A percentile compares a stretch with the other conserved stretches of the same genome.
Conservation (phyloP, 2,888 invertebrate species). For the Zelleria hepariella region DNA sequence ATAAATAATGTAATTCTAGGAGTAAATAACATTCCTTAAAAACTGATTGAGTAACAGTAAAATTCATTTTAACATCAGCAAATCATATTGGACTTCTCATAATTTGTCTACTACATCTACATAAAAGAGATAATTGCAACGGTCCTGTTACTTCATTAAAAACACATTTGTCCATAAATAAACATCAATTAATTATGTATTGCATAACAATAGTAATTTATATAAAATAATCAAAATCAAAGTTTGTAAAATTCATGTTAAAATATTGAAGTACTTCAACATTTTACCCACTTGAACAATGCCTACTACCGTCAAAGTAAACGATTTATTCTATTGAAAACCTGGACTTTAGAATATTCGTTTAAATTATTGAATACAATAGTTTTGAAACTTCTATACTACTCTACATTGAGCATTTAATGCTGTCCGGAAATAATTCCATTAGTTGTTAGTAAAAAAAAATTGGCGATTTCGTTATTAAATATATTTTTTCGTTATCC, state of each 20-base stretch:
- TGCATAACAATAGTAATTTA: slow-evolving; percentile 3
- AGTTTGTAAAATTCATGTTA: too few species aligned
- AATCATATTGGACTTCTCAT: slow-evolving; percentile 13
- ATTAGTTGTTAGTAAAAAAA: neutral
- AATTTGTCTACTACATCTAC: slow-evolving; percentile 12
- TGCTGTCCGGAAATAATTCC: neutral
- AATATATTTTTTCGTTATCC: too few species aligned
- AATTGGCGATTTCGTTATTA: too few species aligned
- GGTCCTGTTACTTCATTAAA: slow-evolving; percentile 11
- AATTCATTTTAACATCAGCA: slow-evolving; percentile 39
- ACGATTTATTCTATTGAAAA: neutral
- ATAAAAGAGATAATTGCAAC: slow-evolving; percentile 14
- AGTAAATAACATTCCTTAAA: slow-evolving; percentile 63
- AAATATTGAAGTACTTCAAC: too few species aligned
- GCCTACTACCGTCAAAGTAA: too few species aligned
- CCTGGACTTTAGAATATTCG: neutral
- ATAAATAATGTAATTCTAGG: slow-evolving; percentile 55
- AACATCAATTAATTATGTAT: slow-evolving; percentile 4
- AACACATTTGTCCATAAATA: slow-evolving; percentile 10
- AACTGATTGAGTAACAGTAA: slow-evolving; percentile 44
- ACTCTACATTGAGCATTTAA: slow-evolving; percentile 8
- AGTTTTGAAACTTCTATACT: slow-evolving; percentile 6
- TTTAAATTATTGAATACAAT: slow-evolving; percentile 4
- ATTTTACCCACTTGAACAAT: too few species aligned
- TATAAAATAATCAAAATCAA: slow-evolving; percentile 9